Base-by-base conservation (phyloP, 2,888 invertebrate genomes). In the Morpho achilles region DNA sequence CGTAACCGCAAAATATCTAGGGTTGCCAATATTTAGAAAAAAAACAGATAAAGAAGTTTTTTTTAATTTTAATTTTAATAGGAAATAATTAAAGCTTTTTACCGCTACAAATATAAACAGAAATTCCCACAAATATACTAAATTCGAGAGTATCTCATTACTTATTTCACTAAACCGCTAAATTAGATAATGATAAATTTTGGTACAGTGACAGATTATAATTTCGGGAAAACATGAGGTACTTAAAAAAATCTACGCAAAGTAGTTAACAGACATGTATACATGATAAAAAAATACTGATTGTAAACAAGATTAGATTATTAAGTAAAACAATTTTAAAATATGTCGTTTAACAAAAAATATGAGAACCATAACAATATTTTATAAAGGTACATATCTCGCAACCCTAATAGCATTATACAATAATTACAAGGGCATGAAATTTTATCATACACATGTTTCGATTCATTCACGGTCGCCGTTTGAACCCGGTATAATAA, bases 401-500 rank as follows among this genome's bases (percentile, higher is more conserved):
- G 45, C 48, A 54, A 5, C 54, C 54, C 54, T 54, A 54, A n/a
- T 48, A 8, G 9, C 49, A 42, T 61, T 61, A 61, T 61, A 61
- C 53, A 59, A 62, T 50, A 59, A 54, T 42, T 48, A 66, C 65
- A 66, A 66, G 65, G 66, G 64, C 64, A 64, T 60, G 48, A 50
- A 58, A 53, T 57, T 58, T 68, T 65, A 67, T 64, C 58, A 56
- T 53, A 66, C 68, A 62, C 68, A 67, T 67, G 67, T 70, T 75
- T 76, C 76, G 73, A 69, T 71, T 66, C 70, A 75, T 77, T 84
- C 82, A 86, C 58, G 83, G 84, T 58, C 83, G 82, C 74, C 70
- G 71, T 60, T 70, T 80, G 87, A 86, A 86, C 86, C 82, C 84
- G 84, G 80, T 68, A 75, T 73, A 70, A 70, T 76, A 77, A 78